Conservation (phyloP, 2,888 invertebrate genomes). For the Rotaria socialis region DNA sequence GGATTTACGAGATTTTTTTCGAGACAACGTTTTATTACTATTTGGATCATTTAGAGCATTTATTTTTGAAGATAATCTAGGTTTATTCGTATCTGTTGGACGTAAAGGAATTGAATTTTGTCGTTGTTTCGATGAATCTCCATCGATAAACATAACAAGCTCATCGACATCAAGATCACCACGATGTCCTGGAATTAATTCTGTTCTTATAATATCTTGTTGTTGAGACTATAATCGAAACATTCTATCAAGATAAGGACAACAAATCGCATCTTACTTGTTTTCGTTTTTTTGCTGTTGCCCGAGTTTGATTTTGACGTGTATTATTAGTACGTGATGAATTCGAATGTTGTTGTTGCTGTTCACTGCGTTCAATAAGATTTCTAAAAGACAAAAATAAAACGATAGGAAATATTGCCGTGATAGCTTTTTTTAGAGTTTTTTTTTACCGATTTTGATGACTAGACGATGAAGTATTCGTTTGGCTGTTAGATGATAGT, state of each 20-base stretch:
- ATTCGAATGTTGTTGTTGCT: not conserved
- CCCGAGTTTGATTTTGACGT: not conserved
- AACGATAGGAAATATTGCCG: not conserved
- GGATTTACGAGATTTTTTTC: conserved; percentile 12
- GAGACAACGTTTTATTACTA: not conserved
- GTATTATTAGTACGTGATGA: not conserved
- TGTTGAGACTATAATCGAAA: not conserved
- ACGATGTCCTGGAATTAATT: conserved; percentile 33
- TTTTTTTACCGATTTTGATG: not conserved
- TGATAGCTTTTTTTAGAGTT: not conserved
- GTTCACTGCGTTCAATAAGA: not conserved
- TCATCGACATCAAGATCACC: conserved; percentile 20
- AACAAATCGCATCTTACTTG: not conserved
- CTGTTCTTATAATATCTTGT: not conserved
- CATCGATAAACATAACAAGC: conserved; percentile 29
- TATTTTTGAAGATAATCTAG: not conserved
- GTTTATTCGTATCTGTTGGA: not conserved
- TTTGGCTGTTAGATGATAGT: not conserved
- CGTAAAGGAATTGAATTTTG: not conserved
- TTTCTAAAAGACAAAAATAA: not conserved
- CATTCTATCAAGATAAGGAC: too few species aligned
- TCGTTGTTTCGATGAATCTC: conserved; percentile 7
- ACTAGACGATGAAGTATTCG: not conserved
- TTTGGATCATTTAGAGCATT: not conserved
- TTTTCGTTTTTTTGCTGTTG: not conserved